Conservation (phyloP, 2,797 vertebrate species). For the Hybognathus amarus region DNA sequence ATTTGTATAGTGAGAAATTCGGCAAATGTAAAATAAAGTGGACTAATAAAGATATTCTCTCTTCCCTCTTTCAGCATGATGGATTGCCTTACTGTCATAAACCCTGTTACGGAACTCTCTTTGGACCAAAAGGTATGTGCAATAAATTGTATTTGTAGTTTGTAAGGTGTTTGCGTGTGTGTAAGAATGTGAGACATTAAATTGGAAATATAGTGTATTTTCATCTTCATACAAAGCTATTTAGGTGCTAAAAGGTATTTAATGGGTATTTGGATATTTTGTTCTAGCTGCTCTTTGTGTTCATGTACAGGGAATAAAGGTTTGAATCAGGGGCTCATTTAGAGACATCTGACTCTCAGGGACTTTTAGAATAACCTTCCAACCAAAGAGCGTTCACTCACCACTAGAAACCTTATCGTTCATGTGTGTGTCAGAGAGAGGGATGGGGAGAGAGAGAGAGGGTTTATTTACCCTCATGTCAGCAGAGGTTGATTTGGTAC, state of each 20-base stretch:
- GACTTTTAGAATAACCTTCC: slow-evolving; percentile 32
- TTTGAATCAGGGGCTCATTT: neutral
- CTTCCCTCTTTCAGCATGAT: slow-evolving; percentile 60
- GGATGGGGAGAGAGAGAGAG: no score
- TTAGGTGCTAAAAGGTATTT: neutral
- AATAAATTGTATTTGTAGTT: neutral
- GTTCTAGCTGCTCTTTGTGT: neutral
- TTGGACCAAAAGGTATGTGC: slow-evolving; percentile 67
- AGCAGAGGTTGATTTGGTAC: neutral
- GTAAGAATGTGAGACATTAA: neutral
- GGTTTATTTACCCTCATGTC: neutral
- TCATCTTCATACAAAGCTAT: neutral
- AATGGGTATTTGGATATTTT: neutral
- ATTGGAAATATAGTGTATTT: neutral
- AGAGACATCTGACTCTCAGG: slow-evolving; percentile 12
- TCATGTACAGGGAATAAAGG: slow-evolving; percentile 15
- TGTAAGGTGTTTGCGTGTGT: neutral
- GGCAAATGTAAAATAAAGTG: neutral
- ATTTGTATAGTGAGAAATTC: neutral
- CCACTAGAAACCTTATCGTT: slow-evolving; percentile 15
- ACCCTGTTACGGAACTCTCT: slow-evolving; percentile 68
- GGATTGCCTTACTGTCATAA: slow-evolving; percentile 68
- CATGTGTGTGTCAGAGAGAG: neutral
- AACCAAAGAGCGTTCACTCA: slow-evolving; percentile 8
- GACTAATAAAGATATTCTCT: neutral